phyloP scores from a whole-genome alignment of 2,888 invertebrate genomes.

The Ormyrus labotus region DNA sequence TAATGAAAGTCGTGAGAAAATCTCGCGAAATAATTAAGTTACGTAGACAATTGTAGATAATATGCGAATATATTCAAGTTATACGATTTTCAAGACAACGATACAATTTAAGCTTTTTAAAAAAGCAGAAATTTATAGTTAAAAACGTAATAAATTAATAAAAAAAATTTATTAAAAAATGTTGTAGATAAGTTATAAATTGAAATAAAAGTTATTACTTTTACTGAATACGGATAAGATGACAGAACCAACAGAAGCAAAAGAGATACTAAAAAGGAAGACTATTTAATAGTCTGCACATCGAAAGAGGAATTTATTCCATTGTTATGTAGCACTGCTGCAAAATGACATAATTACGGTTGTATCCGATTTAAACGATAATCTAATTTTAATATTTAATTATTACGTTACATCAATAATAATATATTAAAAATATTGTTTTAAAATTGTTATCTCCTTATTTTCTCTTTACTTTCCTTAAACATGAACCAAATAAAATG shows the following conservation, averaged over 20 bases:
- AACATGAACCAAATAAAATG: no score
- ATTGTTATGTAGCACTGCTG: conserved; percentile 52
- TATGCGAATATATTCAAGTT: conserved; percentile 7
- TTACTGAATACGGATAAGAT: conserved; percentile 6
- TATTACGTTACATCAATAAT: conserved; percentile 71
- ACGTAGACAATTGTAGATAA: conserved; percentile 49
- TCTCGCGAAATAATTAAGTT: conserved; percentile 36
- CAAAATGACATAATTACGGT: conserved; percentile 43
- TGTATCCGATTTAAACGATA: conserved; percentile 57
- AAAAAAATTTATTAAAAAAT: neutral
- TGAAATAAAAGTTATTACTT: conserved; percentile 3
- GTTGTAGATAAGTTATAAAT: conserved; percentile 20
- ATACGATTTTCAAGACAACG: neutral
- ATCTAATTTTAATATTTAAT: conserved; percentile 68
- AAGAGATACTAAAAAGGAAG: conserved; percentile 5
- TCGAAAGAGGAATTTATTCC: conserved; percentile 46
- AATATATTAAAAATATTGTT: conserved; percentile 72
- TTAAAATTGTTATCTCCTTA: conserved; percentile 56
- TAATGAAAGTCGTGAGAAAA: conserved; percentile 30
- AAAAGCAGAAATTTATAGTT: neutral
- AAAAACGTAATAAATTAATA: neutral
- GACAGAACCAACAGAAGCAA: neutral
- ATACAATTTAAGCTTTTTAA: neutral
- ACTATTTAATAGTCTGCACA: conserved; percentile 22
- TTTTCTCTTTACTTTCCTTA: neutral